These are phyloP conservation scores for Origma solitaria DNA, from an alignment of 2,113 vertebrate genomes.

Conservation along the genomic window DNA sequence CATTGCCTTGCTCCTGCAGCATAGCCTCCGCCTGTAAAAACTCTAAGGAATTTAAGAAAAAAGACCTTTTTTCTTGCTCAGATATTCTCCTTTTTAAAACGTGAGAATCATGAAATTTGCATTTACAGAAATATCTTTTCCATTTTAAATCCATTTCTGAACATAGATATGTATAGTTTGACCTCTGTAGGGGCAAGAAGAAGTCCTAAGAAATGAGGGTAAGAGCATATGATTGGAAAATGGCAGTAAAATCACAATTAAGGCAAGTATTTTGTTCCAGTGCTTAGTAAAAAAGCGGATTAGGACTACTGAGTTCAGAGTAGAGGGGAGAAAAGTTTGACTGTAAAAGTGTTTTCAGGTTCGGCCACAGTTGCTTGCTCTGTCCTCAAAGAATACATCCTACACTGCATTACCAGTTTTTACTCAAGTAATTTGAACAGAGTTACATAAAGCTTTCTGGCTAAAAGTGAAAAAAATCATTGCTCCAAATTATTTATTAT, in stretches of 20 bases:
- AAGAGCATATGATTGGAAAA: neutral
- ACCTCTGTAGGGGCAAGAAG: neutral
- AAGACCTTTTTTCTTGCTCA: neutral
- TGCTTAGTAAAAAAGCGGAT: neutral
- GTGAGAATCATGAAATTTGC: neutral
- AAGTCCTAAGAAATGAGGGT: neutral
- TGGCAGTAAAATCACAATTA: neutral
- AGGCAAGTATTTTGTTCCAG: neutral
- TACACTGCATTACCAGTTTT: neutral
- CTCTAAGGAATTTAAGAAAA: neutral
- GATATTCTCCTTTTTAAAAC: neutral
- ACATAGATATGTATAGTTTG: neutral
- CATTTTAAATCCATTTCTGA: neutral
- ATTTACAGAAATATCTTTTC: neutral
- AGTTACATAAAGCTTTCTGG: neutral
- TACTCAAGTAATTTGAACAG: neutral
- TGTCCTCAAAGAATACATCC: neutral
- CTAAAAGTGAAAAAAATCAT: neutral
- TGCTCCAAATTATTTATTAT: neutral
- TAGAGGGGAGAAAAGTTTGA: neutral
- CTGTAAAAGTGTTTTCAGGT: neutral
- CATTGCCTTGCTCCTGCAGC: neutral
- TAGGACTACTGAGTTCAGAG: neutral
- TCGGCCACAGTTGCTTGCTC: neutral
- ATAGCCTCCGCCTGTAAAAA: neutral